phyloP scores from a whole-genome alignment of 2,888 invertebrate genomes.

The Ligdia adustata region DNA sequence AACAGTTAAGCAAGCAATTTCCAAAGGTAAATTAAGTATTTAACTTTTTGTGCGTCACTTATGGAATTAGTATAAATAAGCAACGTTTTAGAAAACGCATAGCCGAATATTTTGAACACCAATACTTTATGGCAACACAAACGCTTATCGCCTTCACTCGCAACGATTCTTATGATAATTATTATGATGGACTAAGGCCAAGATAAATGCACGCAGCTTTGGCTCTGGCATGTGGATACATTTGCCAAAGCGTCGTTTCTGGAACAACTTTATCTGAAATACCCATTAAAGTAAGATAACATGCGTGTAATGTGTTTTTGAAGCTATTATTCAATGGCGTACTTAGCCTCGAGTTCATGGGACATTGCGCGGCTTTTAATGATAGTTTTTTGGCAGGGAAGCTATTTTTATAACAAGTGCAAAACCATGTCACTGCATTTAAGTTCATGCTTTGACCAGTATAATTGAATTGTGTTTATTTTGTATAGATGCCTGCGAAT shows the following conservation, averaged over 20 bases:
- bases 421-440: background rate
- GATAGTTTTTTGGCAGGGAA: slow-evolving; percentile 19
- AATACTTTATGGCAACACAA: too few relatives aligned
- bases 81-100: too few relatives aligned
- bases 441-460: too few relatives aligned
- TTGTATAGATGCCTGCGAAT: too few relatives aligned
- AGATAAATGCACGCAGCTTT: slow-evolving; percentile 57
- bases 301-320: slow-evolving; percentile 23
- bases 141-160: slow-evolving; percentile 33
- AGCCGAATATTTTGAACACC: too few relatives aligned
- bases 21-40: too few relatives aligned
- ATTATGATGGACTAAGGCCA: slow-evolving; percentile 57
- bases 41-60: too few relatives aligned
- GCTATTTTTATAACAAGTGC: too few relatives aligned
- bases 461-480: too few relatives aligned
- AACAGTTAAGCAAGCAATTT: too few relatives aligned
- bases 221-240: slow-evolving; percentile 47
- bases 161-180: slow-evolving; percentile 40
- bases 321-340: slow-evolving; percentile 18
- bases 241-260: slow-evolving; percentile 47
- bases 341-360: slow-evolving; percentile 22
- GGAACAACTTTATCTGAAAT: slow-evolving; percentile 28
- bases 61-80: too few relatives aligned
- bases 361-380: slow-evolving; percentile 17
- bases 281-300: slow-evolving; percentile 31